phyloP scores from a whole-genome alignment of 2,113 vertebrate species.

The Cyprinodon brontotheroides region DNA sequence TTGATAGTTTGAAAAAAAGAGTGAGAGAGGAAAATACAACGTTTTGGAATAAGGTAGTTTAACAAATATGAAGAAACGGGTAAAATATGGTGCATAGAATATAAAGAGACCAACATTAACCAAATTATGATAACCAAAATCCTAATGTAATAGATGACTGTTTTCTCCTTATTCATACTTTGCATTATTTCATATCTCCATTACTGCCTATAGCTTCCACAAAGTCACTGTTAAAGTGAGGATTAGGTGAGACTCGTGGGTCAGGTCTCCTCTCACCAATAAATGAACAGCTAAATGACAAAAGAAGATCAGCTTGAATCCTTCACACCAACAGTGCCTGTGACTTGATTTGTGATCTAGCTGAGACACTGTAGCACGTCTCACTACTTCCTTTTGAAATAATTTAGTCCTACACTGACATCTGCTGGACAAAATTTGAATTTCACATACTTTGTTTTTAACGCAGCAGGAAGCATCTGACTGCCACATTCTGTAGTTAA shows the following conservation, averaged over 20 bases:
- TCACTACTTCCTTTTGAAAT: not conserved
- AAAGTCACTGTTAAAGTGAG: not conserved
- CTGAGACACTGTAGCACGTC: not conserved
- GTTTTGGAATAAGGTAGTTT: not conserved
- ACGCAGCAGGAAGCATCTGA: not conserved
- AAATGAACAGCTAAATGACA: slow-evolving; percentile 1
- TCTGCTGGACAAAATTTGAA: slow-evolving; percentile 38
- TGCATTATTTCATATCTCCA: slow-evolving; percentile 17
- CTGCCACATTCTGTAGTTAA: not conserved
- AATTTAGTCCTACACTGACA: slow-evolving; percentile 33
- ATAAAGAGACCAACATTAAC: not conserved
- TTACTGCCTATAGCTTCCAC: slow-evolving; percentile 5
- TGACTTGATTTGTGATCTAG: not conserved
- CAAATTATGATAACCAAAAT: slow-evolving; percentile 13
- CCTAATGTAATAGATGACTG: slow-evolving; percentile 9
- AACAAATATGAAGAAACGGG: too few relatives aligned
- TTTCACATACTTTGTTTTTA: not conserved
- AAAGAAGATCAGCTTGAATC: slow-evolving; percentile 8
- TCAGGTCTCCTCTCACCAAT: slow-evolving; percentile 13
- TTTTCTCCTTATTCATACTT: slow-evolving; percentile 24
- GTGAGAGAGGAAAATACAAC: not conserved
- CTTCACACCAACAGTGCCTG: not conserved
- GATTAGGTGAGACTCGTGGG: not conserved
- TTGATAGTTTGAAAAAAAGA: not conserved
- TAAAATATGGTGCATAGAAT: not conserved